phyloP scores from a whole-genome alignment of 2,888 invertebrate genomes.

The Podotricha telesiphe region DNA sequence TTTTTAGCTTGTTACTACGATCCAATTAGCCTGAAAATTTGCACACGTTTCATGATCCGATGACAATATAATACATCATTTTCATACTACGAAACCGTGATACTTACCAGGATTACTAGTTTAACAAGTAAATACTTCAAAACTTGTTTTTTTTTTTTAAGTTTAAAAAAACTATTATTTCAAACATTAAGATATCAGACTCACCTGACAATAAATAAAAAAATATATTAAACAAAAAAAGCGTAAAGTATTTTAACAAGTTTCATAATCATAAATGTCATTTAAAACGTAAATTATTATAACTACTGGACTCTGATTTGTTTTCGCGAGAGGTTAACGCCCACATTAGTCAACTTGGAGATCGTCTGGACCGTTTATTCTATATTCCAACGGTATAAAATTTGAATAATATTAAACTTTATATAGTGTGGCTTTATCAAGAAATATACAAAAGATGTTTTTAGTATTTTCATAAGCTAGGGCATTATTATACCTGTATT shows the following conservation, averaged over 20 bases:
- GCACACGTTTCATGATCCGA: too few relatives aligned
- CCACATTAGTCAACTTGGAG: slow-evolving; percentile 26
- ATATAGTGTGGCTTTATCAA: not conserved
- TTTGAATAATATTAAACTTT: slow-evolving; percentile 14
- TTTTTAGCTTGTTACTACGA: too few relatives aligned
- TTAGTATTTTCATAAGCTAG: not conserved
- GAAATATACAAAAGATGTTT: not conserved
- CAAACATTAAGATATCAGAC: not conserved
- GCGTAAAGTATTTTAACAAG: slow-evolving; percentile 12
- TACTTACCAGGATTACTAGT: too few relatives aligned
- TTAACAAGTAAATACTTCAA: too few relatives aligned
- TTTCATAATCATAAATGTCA: slow-evolving; percentile 26
- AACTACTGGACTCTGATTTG: slow-evolving; percentile 30
- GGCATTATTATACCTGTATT: not conserved
- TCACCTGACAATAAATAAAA: slow-evolving; percentile 1
- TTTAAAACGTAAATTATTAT: slow-evolving; percentile 23
- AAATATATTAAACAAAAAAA: slow-evolving; percentile 1
- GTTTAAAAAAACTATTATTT: not conserved
- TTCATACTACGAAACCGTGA: too few relatives aligned
- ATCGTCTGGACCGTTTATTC: slow-evolving; percentile 20
- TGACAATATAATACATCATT: too few relatives aligned
- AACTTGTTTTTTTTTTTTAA: too few relatives aligned
- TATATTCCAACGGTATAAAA: slow-evolving; percentile 28
- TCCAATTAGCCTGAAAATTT: too few relatives aligned
- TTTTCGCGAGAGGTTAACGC: slow-evolving; percentile 29